Percentiles rank a stretch among this genome's conserved stretches.
phyloP scores from a whole-genome alignment of 2,797 vertebrate species.

The Momotus momota region DNA sequence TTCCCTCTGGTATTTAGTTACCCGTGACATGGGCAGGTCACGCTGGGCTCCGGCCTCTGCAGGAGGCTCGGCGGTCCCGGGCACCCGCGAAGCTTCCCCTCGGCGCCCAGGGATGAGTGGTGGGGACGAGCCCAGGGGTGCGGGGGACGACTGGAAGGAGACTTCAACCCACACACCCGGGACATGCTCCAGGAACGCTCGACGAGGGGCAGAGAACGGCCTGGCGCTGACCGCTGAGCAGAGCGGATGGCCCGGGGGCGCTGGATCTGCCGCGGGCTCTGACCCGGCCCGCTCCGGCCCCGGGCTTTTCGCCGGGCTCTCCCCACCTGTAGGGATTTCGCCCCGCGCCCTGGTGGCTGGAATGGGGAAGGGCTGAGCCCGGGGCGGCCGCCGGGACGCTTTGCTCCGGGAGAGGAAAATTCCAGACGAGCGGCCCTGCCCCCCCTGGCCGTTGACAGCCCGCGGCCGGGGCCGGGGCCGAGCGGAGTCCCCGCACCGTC shows the following conservation, averaged over 20 bases:
- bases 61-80: not conserved
- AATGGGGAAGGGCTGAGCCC: conserved; percentile 23
- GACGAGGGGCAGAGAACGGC: not conserved
- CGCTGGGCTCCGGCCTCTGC: not conserved
- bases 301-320: not conserved
- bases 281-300: not conserved
- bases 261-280: not conserved
- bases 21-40: not conserved
- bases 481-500: not conserved
- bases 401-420: conserved; percentile 33
- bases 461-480: not conserved
- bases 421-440: conserved; percentile 44
- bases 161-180: not conserved
- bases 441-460: conserved; percentile 31
- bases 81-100: not conserved
- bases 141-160: not conserved
- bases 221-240: accelerated
- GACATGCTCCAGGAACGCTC: not conserved
- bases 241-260: accelerated
- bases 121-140: too few species aligned
- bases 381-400: not conserved
- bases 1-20: accelerated
- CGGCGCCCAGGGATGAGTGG: too few species aligned
- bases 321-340: conserved; percentile 38
- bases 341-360: conserved; percentile 58